Evolutionary conservation across 2,113 vertebrate species (phyloP).

Genomic region (Coptodon rendalli): DNA sequence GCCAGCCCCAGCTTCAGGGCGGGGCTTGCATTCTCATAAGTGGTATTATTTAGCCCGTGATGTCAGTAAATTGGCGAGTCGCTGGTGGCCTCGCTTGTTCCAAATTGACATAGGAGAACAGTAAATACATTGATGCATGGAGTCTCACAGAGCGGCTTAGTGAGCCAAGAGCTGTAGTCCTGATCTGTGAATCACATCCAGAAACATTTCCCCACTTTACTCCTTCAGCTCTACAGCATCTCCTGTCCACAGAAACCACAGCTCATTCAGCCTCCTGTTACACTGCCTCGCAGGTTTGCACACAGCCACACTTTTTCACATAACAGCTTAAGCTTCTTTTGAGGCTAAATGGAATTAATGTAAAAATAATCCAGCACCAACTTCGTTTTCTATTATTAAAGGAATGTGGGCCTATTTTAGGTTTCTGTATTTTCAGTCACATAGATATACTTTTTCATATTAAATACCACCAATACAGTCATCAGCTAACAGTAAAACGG

Average conservation of each 20-base stretch:
- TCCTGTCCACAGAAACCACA: neutral
- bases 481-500: neutral
- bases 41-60: slow-evolving; percentile 56
- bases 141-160: neutral
- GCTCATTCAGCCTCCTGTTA: neutral
- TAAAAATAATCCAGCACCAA: neutral
- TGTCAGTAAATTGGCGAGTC: slow-evolving; percentile 59
- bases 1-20: slow-evolving; percentile 44
- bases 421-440: neutral
- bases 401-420: neutral
- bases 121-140: slow-evolving; percentile 44
- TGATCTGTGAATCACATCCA: slow-evolving; percentile 26
- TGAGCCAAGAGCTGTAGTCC: neutral
- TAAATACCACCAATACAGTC: neutral
- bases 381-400: neutral
- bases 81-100: slow-evolving; percentile 35
- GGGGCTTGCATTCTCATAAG: slow-evolving; percentile 55
- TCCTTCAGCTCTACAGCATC: neutral
- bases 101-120: slow-evolving; percentile 44
- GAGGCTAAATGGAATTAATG: neutral
- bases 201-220: neutral
- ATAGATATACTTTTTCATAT: neutral
- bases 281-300: neutral
- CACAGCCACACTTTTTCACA: neutral
- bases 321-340: neutral